Evolutionary conservation across 2,888 invertebrate species (phyloP), one percentile per base, ranked within the genome.

Genomic region (Drosophila helvetica): DNA sequence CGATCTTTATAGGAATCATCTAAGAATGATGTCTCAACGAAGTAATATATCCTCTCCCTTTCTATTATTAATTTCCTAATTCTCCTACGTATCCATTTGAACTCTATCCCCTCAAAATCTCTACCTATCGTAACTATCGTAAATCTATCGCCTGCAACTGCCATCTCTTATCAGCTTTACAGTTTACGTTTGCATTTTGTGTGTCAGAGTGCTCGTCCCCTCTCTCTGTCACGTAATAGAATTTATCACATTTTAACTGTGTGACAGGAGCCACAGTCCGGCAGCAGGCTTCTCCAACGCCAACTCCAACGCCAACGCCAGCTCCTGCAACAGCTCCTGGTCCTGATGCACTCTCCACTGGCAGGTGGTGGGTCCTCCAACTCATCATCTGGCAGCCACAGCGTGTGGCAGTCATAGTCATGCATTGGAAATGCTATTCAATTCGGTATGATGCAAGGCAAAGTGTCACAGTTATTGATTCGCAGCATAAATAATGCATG

Each of bases 241-340:
- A 88, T 83, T 88, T 83, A 83, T 83, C 88, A 83, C 83, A 83
- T 83, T 83, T 83, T 88, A 83, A 83, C 83, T 79, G 86, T 78
- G 76, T 83, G 83, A 88, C 83, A 83, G 78, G 66, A 82, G 73
- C 74, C 82, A 87, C 85, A 72, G 76, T 55, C 62, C 46, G 52
- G 46, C 45, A 48, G 43, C 58, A 69, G 57, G 48, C 22, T 22
- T 4, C 22, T 22, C 22, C 22, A 22, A 33, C 55, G 50, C 51
- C 33, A 33, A 30, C 0, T 1, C 30, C 8, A 30, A 33, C 33
- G 25, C 25, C 25, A 25, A 1, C 1, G 25, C 25, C 15, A 6
- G 2, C 38, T 15, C 38, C 15, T 15, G 38, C 12, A 30, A 3
- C 30, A 9, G 30, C 33, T 12, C 33, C 15, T 15, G 15, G 12